Evolutionary conservation across 92 coral and sea anemone genomes (phyloP).

Genomic region (Palythoa heliodiscus): DNA sequence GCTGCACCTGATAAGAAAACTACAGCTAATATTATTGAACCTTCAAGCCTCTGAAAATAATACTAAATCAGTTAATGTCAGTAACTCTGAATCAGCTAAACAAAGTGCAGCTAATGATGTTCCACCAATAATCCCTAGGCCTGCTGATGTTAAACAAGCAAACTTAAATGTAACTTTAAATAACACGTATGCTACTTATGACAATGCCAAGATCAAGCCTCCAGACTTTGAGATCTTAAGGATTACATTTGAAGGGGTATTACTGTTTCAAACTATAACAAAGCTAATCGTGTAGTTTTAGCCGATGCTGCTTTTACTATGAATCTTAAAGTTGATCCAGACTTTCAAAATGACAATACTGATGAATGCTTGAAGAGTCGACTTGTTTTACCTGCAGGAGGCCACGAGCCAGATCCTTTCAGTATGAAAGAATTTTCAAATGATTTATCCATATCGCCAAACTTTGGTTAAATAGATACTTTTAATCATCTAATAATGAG

Average conservation of each 20-base stretch:
- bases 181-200: too few relatives aligned
- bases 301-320: conserved; percentile 55
- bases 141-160: neutral
- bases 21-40: too few relatives aligned
- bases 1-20: too few relatives aligned
- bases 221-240: conserved; percentile 61
- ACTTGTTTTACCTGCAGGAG: conserved; percentile 66
- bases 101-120: too few relatives aligned
- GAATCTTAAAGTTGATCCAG: conserved; percentile 61
- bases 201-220: conserved; percentile 7
- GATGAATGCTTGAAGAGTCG: conserved; percentile 27
- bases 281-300: conserved; percentile 29
- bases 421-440: conserved; percentile 58
- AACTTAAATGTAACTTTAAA: too few relatives aligned
- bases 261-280: conserved; percentile 62
- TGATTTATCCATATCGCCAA: conserved; percentile 72
- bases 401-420: too few relatives aligned
- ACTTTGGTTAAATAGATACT: conserved; percentile 72
- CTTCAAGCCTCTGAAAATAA: too few relatives aligned
- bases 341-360: conserved; percentile 64
- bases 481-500: conserved; percentile 73
- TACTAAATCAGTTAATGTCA: too few relatives aligned
- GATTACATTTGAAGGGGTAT: conserved; percentile 60
- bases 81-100: too few relatives aligned
- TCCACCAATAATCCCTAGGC: neutral